Percentiles rank a stretch among this genome's conserved stretches.
These are phyloP conservation scores for Dolomedes plantarius DNA, from an alignment of 2,888 invertebrate genomes.

Conservation along the genomic window DNA sequence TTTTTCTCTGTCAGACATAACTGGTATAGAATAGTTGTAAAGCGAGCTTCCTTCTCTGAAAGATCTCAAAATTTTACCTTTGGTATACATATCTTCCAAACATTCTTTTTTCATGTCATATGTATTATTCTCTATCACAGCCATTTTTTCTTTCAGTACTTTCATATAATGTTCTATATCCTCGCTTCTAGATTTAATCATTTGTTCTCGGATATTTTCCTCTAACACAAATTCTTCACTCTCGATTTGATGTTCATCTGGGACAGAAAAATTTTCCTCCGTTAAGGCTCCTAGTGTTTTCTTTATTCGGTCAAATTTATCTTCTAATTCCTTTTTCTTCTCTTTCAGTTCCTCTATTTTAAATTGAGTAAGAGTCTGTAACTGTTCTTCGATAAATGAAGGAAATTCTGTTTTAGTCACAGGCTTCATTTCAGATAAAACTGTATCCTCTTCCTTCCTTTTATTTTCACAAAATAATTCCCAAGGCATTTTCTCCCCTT, in stretches of 20 bases:
- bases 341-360: not conserved
- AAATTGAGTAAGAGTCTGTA: not conserved
- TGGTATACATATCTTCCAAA: conserved; percentile 19
- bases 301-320: not conserved
- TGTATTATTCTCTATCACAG: not conserved
- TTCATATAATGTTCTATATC: not conserved
- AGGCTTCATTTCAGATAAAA: not conserved
- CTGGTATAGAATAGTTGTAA: conserved; percentile 34
- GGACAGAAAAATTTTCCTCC: conserved; percentile 10
- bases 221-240: conserved; percentile 44
- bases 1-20: not conserved
- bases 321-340: not conserved
- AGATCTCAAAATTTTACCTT: conserved; percentile 27
- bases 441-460: not conserved
- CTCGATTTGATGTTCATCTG: conserved; percentile 15
- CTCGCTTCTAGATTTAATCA: not conserved
- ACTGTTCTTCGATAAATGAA: not conserved
- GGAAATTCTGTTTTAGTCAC: not conserved
- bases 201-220: conserved; percentile 13
- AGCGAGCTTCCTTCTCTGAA: not conserved
- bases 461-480: not conserved
- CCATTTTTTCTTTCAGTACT: not conserved
- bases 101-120: conserved; percentile 20
- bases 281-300: conserved; percentile 5
- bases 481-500: not conserved